Evolutionary conservation across 2,797 vertebrate species (phyloP).

Genomic region (Graptemys geographica): DNA sequence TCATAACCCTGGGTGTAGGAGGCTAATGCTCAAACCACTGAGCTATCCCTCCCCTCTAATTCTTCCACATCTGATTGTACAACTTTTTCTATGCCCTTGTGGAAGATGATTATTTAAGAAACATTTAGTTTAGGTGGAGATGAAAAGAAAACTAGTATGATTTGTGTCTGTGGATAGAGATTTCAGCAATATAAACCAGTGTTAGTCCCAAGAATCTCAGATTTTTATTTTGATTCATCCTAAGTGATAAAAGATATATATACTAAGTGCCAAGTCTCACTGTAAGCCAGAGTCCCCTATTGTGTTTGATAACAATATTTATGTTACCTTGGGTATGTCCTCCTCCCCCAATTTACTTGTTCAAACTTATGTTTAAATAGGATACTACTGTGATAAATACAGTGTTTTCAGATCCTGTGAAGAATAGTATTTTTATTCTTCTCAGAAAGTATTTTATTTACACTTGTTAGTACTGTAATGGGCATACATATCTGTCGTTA

Average conservation of each 20-base stretch:
- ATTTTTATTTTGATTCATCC: background rate
- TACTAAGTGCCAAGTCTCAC: background rate
- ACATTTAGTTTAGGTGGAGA: background rate
- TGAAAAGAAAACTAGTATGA: background rate
- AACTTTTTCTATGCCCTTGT: background rate
- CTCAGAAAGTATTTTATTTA: background rate
- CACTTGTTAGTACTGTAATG: background rate
- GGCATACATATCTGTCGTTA: background rate
- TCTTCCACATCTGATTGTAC: background rate
- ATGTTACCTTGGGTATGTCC: background rate
- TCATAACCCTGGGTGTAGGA: no score
- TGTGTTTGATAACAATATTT: background rate
- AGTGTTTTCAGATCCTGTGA: background rate
- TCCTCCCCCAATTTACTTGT: background rate
- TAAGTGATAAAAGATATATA: background rate
- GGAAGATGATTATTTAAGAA: background rate
- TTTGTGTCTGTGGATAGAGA: background rate
- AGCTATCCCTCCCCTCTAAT: background rate
- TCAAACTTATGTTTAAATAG: background rate
- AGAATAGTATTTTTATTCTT: background rate
- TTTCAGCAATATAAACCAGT: background rate
- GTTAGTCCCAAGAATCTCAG: background rate
- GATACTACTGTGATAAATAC: background rate
- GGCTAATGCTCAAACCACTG: no score
- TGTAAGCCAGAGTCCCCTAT: background rate